A percentile compares a stretch with the other conserved stretches of the same genome.
Evolutionary conservation across 2,113 vertebrate species (phyloP).

Genomic region (Brachyhypopomus occidentalis): DNA sequence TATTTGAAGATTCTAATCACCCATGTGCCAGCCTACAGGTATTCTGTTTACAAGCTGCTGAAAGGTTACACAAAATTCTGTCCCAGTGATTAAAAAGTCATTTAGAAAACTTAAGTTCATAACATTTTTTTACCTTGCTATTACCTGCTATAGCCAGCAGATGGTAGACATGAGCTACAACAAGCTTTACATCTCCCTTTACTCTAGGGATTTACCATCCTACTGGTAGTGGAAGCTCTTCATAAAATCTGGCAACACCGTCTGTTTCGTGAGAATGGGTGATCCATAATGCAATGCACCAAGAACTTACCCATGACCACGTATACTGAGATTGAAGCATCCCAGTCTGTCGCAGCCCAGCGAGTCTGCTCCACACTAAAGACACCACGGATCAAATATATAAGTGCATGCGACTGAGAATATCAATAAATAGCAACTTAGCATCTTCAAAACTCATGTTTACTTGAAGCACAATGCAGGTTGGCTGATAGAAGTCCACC

Average conservation of each 20-base stretch:
- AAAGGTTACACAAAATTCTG: no score
- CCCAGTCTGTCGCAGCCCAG: conserved; percentile 94
- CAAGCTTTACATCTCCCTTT: no score
- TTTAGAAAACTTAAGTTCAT: no score
- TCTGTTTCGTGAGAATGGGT: background rate
- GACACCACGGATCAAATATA: conserved; percentile 16
- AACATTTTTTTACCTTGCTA: background rate
- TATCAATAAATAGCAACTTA: background rate
- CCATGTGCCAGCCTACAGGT: no score
- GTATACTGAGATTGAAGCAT: conserved; percentile 98
- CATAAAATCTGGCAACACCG: background rate
- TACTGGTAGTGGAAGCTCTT: no score
- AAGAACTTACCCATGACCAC: conserved; percentile 90
- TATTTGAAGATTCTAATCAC: no score
- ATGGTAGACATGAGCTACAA: no score
- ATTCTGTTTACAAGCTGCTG: no score
- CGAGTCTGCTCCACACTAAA: conserved; percentile 95
- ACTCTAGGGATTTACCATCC: background rate
- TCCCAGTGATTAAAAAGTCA: no score
- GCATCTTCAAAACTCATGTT: background rate
- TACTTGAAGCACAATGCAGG: conserved; percentile 97
- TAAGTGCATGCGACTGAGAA: background rate
- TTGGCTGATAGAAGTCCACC: conserved; percentile 97
- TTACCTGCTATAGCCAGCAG: background rate
- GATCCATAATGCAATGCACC: background rate